phyloP scores from a whole-genome alignment of 2,113 vertebrate species.

The Xenopus borealis region DNA sequence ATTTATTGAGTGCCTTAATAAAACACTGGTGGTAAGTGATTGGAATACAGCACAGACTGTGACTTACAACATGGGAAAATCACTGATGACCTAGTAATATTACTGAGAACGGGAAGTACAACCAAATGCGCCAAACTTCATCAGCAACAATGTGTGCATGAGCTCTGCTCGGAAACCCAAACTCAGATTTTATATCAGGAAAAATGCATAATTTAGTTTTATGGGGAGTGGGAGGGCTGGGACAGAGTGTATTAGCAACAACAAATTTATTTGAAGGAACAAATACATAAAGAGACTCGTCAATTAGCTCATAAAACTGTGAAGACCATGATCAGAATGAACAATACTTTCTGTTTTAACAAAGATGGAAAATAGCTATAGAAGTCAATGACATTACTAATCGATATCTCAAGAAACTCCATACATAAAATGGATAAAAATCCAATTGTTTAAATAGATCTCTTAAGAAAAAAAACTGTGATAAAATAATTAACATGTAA shows the following conservation, averaged over 20 bases:
- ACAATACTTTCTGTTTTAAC: conserved; percentile 65
- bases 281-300: conserved; percentile 66
- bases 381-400: conserved; percentile 71
- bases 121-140: conserved; percentile 61
- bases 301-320: conserved; percentile 75
- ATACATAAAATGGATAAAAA: conserved; percentile 63
- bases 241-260: conserved; percentile 72
- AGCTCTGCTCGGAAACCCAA: conserved; percentile 78
- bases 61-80: conserved; percentile 57
- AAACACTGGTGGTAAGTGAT: conserved; percentile 76
- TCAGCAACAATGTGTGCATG: conserved; percentile 75
- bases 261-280: conserved; percentile 70
- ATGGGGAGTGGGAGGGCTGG: conserved; percentile 62
- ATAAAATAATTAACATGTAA: conserved; percentile 89
- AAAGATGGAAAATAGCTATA: conserved; percentile 63
- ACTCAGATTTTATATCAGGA: conserved; percentile 80
- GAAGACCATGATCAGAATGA: conserved; percentile 75
- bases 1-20: conserved; percentile 96
- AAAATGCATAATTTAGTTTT: conserved; percentile 75
- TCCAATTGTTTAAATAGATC: conserved; percentile 73
- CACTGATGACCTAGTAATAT: conserved; percentile 60
- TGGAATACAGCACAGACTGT: conserved; percentile 78
- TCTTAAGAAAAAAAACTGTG: conserved; percentile 76
- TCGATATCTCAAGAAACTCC: conserved; percentile 73
- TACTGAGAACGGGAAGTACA: conserved; percentile 64